Percentiles rank a stretch among this genome's conserved stretches.
phyloP scores from a whole-genome alignment of 2,113 vertebrate genomes.

The Bubo blakistoni region DNA sequence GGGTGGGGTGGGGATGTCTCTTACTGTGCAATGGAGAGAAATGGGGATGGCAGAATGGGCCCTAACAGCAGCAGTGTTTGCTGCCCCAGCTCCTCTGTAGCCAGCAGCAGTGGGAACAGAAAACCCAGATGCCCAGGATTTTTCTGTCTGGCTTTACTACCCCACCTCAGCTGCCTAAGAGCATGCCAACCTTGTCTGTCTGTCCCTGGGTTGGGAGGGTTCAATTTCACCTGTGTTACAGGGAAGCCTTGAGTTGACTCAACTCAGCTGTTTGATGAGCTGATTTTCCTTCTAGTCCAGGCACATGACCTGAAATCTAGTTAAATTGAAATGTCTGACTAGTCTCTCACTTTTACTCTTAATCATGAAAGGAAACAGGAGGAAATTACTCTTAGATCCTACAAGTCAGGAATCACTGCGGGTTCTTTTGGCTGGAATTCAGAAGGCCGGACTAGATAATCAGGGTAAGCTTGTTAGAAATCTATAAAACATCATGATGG shows the following conservation, averaged over 20 bases:
- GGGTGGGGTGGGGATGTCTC: background rate
- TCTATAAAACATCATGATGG: background rate
- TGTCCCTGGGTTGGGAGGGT: background rate
- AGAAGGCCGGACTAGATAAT: background rate
- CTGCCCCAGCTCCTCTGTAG: background rate
- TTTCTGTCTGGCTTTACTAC: background rate
- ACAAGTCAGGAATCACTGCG: background rate
- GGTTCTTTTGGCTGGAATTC: background rate
- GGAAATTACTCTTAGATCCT: background rate
- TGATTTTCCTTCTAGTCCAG: background rate
- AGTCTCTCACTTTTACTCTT: background rate
- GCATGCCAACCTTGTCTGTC: background rate
- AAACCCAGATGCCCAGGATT: background rate
- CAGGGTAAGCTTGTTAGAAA: background rate
- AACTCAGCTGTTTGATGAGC: background rate
- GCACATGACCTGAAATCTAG: background rate
- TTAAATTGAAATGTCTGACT: background rate
- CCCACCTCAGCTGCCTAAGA: background rate
- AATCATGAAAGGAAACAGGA: background rate
- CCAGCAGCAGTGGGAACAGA: background rate
- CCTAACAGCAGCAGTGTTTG: background rate
- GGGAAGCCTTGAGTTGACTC: background rate
- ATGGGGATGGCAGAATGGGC: background rate
- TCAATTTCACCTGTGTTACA: background rate
- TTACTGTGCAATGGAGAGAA: background rate